Percentiles rank a stretch among this genome's conserved stretches.
Conservation (phyloP, 2,113 vertebrate species). For the Oreocharis arfaki region DNA sequence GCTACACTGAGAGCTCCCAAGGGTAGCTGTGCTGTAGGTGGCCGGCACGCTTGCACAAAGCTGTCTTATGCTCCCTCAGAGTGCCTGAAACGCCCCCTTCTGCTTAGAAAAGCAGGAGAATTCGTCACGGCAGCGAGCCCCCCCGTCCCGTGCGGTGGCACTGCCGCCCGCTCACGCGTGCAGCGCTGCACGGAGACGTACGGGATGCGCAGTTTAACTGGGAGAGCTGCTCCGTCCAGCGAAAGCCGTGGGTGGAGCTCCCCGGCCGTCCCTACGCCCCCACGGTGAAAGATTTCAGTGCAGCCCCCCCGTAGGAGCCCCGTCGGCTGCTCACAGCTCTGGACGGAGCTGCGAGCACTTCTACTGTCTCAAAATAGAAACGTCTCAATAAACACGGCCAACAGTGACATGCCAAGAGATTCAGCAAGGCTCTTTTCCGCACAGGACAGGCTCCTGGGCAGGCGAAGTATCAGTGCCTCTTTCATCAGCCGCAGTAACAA, state of each 20-base stretch:
- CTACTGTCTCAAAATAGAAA: not conserved
- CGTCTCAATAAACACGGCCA: not conserved
- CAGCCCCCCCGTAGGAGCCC: accelerated
- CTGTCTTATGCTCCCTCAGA: accelerated
- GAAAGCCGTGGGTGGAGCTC: accelerated
- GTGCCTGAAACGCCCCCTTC: no score
- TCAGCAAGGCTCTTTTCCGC: not conserved
- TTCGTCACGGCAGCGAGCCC: accelerated
- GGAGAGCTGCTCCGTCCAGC: not conserved
- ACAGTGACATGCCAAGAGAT: not conserved
- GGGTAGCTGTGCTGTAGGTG: accelerated
- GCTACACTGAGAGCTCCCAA: accelerated
- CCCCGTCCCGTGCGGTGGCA: accelerated
- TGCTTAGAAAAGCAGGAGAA: accelerated
- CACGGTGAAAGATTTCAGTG: accelerated
- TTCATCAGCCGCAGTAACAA: not conserved
- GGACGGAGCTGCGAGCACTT: not conserved
- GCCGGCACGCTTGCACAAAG: accelerated
- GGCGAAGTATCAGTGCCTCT: no score
- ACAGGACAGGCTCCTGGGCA: not conserved
- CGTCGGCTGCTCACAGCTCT: accelerated
- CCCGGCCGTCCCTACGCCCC: accelerated
- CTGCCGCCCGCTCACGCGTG: accelerated
- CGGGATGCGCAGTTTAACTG: accelerated
- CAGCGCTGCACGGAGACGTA: accelerated